A percentile compares a stretch with the other conserved stretches of the same genome.
Conservation (phyloP, 2,888 invertebrate genomes). For the Trichacis sp. region DNA sequence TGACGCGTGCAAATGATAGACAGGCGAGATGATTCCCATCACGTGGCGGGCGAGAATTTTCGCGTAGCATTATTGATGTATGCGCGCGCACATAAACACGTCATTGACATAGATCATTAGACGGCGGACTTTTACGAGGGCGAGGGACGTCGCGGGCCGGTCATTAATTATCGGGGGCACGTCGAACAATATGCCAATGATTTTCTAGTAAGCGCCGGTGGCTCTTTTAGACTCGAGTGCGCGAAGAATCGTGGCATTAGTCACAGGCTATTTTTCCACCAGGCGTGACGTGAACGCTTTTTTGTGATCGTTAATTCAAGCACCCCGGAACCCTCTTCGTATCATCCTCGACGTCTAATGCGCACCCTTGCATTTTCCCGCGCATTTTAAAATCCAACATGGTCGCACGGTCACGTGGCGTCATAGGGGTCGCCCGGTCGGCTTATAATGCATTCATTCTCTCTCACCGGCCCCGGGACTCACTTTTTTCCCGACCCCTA, state of each 20-base stretch:
- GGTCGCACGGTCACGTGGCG: constrained; percentile 63
- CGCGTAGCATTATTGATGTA: constrained; percentile 20
- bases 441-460: not conserved
- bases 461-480: too few species aligned
- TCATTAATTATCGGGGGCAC: constrained; percentile 53
- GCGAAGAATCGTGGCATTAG: constrained; percentile 61
- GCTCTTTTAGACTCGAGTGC: constrained; percentile 46
- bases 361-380: constrained; percentile 49
- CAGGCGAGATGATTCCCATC: constrained; percentile 34
- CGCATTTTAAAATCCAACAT: constrained; percentile 63
- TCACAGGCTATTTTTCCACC: constrained; percentile 68
- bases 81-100: constrained; percentile 7
- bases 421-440: constrained; percentile 57
- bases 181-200: constrained; percentile 60
- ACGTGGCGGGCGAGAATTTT: constrained; percentile 27
- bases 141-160: constrained; percentile 44
- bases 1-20: constrained; percentile 38
- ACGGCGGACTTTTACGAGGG: constrained; percentile 20
- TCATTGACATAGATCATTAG: constrained; percentile 31
- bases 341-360: constrained; percentile 36
- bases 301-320: constrained; percentile 60
- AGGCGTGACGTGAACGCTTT: constrained; percentile 64
- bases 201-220: constrained; percentile 50
- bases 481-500: constrained; percentile 34
- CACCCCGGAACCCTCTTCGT: constrained; percentile 42